A percentile compares a stretch with the other conserved stretches of the same genome.
Conservation (phyloP, 1,140 invertebrate species). For the Trichonephila clavata region DNA sequence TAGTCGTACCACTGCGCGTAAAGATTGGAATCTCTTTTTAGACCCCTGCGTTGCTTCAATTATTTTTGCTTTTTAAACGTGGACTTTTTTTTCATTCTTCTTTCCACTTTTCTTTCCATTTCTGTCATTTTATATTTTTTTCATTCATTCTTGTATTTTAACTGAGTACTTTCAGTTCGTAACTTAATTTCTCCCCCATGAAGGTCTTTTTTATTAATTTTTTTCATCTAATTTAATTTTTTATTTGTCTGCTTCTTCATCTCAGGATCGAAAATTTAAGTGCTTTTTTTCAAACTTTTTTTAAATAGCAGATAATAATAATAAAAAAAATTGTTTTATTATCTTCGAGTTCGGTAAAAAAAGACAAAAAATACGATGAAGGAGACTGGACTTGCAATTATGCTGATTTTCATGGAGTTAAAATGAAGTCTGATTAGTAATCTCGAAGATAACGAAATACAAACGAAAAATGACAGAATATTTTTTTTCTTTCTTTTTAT, state of each 20-base stretch:
- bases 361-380: conserved; percentile 16
- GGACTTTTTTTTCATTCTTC: conserved; percentile 44
- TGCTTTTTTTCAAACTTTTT: conserved; percentile 56
- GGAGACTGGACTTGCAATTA: conserved; percentile 62
- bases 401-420: conserved; percentile 73
- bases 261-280: conserved; percentile 69
- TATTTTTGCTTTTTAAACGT: conserved; percentile 76
- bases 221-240: conserved; percentile 73
- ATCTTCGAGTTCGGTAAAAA: conserved; percentile 46
- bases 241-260: conserved; percentile 58
- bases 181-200: conserved; percentile 75
- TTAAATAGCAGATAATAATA: conserved; percentile 64
- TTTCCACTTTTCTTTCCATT: conserved; percentile 59
- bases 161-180: conserved; percentile 70
- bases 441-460: conserved; percentile 69
- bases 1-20: conserved; percentile 60
- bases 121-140: conserved; percentile 63
- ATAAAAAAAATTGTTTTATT: conserved; percentile 72
- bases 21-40: conserved; percentile 75
- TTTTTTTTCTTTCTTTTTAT: background rate
- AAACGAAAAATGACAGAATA: conserved; percentile 57
- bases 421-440: conserved; percentile 76
- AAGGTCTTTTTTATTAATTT: conserved; percentile 61
- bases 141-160: conserved; percentile 70
- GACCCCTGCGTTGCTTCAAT: conserved; percentile 70